Percentiles rank a stretch among this genome's conserved stretches.
These are phyloP conservation scores for Astropecten irregularis DNA, from an alignment of 53 echinoderm and acorn worm species.

Conservation along the genomic window DNA sequence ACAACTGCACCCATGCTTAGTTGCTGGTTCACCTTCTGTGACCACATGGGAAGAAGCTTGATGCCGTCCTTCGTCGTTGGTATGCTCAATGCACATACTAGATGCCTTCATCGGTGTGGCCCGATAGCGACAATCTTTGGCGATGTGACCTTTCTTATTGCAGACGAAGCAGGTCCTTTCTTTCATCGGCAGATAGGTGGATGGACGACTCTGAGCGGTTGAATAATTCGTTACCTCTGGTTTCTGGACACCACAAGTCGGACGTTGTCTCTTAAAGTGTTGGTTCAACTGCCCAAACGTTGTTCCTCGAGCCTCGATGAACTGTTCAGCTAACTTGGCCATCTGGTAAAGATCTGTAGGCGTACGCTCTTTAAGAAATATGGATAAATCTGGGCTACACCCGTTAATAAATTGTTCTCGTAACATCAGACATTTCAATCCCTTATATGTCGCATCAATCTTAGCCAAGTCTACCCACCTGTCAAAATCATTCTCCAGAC, in stretches of 20 bases:
- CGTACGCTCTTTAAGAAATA: constrained; percentile 24
- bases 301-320: constrained; percentile 7
- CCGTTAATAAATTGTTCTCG: constrained; percentile 41
- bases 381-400: constrained; percentile 8
- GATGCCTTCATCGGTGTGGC: background rate
- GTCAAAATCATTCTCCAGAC: constrained; percentile 45
- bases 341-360: background rate
- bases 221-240: background rate
- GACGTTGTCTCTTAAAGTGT: no score
- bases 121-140: background rate
- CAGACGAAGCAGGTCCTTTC: background rate
- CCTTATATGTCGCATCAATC: background rate
- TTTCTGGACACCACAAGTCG: background rate
- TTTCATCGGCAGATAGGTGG: background rate
- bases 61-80: background rate
- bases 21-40: background rate
- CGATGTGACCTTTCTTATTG: background rate
- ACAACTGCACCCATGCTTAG: background rate
- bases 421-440: constrained; percentile 15
- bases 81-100: background rate
- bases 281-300: background rate
- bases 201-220: background rate
- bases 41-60: background rate
- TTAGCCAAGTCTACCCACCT: constrained; percentile 33
- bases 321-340: constrained; percentile 29